Base-by-base conservation (phyloP, 2,888 invertebrate species). In the Apodemia hepburni region DNA sequence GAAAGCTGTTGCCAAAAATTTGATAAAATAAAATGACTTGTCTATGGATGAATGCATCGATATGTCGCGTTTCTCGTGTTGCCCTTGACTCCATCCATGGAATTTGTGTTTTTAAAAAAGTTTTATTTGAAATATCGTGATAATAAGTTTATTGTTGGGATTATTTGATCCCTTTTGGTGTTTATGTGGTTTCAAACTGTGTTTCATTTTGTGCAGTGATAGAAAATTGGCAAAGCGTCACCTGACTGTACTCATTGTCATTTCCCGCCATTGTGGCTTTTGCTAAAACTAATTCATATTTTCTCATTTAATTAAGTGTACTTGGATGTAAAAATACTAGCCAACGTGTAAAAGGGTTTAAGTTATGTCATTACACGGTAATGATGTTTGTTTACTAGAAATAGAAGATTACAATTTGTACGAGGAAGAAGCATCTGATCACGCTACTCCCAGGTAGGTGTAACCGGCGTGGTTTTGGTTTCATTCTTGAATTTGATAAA, bases 181-280 rank as follows among this genome's bases (percentile, higher is more conserved):
- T 76, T 66, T 71, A 73, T 67, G 74, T 79, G 78, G 74, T 68
- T 70, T 73, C 69, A 66, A 66, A 57, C 57, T 57, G 71, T 75
- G 74, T 68, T 66, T 71, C 66, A 65, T 70, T 65, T 65, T 66
- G 68, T 73, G 68, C 72, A 77, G 75, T 75, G 73, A 75, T 75
- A 72, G 69, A 69, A 74, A 83, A 79, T 79, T 81, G 74, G 80
- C 80, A 79, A 83, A 84, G 92, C 92, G 92, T 92, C 92, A 91
- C 90, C 91, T 91, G 91, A 91, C 90, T 78, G 85, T 77, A 77
- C 84, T 88, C 89, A 88, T 91, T 91, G 92, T 92, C 91, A 90
- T 92, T 92, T 92, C 92, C 92, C 92, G 92, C 92, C 92, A 92
- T 92, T 92, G 92, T 91, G 88, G 87, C 77, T 81, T 58, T 77